phyloP scores from a whole-genome alignment of 1,140 invertebrate genomes.

The Nylanderia fulva region DNA sequence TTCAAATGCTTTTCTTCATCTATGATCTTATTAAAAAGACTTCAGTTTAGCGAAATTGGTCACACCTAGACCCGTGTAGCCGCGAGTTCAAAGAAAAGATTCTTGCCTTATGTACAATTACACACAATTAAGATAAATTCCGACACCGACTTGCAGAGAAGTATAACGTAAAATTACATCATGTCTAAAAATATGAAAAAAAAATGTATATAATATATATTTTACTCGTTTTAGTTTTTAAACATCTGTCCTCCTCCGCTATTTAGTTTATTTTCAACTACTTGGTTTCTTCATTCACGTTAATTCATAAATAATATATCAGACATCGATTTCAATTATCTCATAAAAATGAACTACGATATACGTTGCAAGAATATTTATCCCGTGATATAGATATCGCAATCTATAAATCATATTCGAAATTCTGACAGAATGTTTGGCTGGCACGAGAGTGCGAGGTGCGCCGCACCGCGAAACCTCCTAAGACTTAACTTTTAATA shows the following conservation, averaged over 20 bases:
- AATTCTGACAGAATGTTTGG: slow-evolving; percentile 1
- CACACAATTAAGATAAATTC: slow-evolving; percentile 20
- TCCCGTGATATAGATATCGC: background rate
- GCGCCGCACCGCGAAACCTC: background rate
- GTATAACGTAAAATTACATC: background rate
- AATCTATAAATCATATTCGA: slow-evolving; percentile 48
- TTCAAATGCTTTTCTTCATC: slow-evolving; percentile 32
- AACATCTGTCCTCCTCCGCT: too few relatives aligned
- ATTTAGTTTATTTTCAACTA: background rate
- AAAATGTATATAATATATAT: slow-evolving; percentile 19
- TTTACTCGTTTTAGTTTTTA: background rate
- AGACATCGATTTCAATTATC: slow-evolving; percentile 5
- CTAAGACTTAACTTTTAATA: slow-evolving; percentile 51
- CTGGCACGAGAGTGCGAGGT: slow-evolving; percentile 30
- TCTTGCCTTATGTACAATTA: slow-evolving; percentile 29
- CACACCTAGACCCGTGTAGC: slow-evolving; percentile 3
- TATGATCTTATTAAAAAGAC: slow-evolving; percentile 41
- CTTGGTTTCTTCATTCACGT: background rate
- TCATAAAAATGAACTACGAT: slow-evolving; percentile 10
- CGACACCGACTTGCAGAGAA: background rate
- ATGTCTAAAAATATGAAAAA: background rate
- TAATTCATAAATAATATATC: background rate
- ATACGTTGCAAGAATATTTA: slow-evolving; percentile 52
- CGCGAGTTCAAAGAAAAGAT: background rate
- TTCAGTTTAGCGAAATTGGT: slow-evolving; percentile 16